Evolutionary conservation across 2,888 invertebrate genomes (phyloP).

Genomic region (Alviniconcha strummeri): DNA sequence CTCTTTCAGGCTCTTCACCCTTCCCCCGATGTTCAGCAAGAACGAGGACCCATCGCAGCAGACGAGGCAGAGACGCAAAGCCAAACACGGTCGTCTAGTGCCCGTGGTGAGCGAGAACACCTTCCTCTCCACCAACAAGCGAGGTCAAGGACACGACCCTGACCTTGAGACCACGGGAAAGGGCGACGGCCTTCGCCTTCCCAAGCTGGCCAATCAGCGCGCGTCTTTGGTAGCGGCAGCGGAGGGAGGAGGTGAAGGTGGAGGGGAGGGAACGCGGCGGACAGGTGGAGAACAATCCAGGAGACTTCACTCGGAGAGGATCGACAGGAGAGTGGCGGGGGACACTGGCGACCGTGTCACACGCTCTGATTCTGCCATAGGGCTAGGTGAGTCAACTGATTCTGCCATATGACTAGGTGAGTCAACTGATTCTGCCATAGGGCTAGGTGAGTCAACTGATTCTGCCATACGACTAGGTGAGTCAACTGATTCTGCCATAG

Average conservation of each 20-base stretch:
- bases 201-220: constrained; percentile 18
- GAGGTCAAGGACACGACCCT: background rate
- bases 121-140: constrained; percentile 31
- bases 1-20: constrained; percentile 18
- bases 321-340: background rate
- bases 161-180: background rate
- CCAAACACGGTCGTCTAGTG: constrained; percentile 23
- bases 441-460: background rate
- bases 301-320: constrained; percentile 19
- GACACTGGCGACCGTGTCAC: background rate
- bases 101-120: constrained; percentile 39
- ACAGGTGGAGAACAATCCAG: background rate
- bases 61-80: background rate
- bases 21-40: constrained; percentile 32
- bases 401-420: no score
- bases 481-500: background rate
- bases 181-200: constrained; percentile 6
- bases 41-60: background rate
- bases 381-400: background rate
- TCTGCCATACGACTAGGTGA: no score
- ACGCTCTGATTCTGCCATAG: background rate
- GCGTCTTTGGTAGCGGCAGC: background rate
- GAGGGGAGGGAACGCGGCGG: background rate
- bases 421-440: background rate
- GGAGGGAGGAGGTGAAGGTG: background rate